Evolutionary conservation across 1,140 invertebrate genomes (phyloP), one percentile per base, ranked within the genome.

Genomic region (Lanistes nyassanus): DNA sequence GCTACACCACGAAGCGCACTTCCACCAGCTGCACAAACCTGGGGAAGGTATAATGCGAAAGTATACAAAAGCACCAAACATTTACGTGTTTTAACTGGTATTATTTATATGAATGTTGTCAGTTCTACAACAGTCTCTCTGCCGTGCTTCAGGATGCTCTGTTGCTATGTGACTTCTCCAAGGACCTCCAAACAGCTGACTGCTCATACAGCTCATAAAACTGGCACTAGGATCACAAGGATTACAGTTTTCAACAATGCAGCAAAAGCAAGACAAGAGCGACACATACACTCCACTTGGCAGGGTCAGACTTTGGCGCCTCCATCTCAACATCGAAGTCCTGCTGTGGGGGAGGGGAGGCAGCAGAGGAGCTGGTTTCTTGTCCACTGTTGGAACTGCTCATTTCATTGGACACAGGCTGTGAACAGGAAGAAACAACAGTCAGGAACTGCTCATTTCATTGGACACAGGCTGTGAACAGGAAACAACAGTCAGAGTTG

Each of bases 211-310:
- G n/a, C n/a, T n/a, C n/a, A n/a, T n/a, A n/a, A n/a, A n/a, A n/a
- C n/a, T n/a, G n/a, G n/a, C n/a, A n/a, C n/a, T n/a, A n/a, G n/a
- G n/a, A n/a, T 26, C 26, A 26, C 58, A 62, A 11, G 26, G 9
- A 19, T 26, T 62, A 65, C 64, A 65, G 64, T 9, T 29, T 3
- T 29, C 5, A 36, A 29, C 29, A 16, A 29, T 55, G 60, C 11
- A 66, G 64, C 36, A 36, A 66, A 66, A 31, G 23, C 0, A 66
- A 55, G n/a, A 23, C 11, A 66, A 66, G 36, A 4, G 34, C 21
- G 31, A 19, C 29, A 85, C 91, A 90, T 90, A 94, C 93, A 81
- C 90, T 94, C 94, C 94, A 94, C 86, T 94, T 94, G 9, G 93
- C 89, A 23, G 93, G 93, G 88, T 94, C 93, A n/a, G 93, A 87